A percentile compares a stretch with the other conserved stretches of the same genome.
These are phyloP conservation scores for Capreolus pygargus DNA, from an alignment of 2,113 vertebrate genomes.

Conservation along the genomic window DNA sequence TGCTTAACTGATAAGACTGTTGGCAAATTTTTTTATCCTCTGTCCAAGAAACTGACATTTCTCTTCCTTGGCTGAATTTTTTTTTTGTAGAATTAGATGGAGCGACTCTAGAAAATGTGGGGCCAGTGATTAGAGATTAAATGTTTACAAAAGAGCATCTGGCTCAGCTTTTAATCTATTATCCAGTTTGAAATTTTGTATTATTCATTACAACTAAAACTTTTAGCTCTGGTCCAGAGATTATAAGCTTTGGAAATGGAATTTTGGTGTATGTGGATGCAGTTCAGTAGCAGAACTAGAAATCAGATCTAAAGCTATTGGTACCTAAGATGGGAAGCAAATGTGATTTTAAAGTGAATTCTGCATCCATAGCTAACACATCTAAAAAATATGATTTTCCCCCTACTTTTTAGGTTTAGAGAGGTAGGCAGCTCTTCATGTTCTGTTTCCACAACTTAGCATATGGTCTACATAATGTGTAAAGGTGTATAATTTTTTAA, in stretches of 20 bases:
- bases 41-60: neutral
- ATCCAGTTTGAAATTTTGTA: neutral
- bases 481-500: neutral
- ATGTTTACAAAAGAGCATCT: neutral
- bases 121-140: neutral
- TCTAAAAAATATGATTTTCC: neutral
- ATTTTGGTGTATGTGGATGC: neutral
- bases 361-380: neutral
- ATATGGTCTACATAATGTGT: neutral
- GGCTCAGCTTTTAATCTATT: neutral
- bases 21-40: slow-evolving; percentile 16
- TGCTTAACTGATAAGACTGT: neutral
- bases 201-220: neutral
- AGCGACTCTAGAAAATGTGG: neutral
- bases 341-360: slow-evolving; percentile 17
- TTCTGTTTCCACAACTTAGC: neutral
- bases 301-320: neutral
- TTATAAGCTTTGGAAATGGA: neutral
- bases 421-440: neutral
- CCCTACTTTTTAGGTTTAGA: neutral
- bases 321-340: neutral
- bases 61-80: neutral
- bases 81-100: neutral
- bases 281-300: neutral
- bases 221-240: neutral